Conservation (phyloP, 1,140 invertebrate genomes). For the Bicyclus anynana region DNA sequence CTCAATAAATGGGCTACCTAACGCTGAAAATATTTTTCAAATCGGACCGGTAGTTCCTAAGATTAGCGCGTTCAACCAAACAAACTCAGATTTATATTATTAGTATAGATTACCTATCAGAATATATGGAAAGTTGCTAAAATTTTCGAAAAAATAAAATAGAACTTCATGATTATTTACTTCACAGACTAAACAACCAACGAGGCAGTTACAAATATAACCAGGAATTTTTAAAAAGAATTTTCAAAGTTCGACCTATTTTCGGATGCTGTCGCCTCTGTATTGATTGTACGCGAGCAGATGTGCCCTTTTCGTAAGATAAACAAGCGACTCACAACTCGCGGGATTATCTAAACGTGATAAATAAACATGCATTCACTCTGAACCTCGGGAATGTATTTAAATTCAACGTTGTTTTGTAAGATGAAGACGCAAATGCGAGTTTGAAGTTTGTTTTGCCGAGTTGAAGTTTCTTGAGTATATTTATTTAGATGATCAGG, state of each 20-base stretch:
- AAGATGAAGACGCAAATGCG: not conserved
- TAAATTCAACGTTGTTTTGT: slow-evolving; percentile 17
- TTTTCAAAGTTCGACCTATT: not conserved
- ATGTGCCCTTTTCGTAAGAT: slow-evolving; percentile 7
- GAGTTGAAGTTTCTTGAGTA: not conserved
- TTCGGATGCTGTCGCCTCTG: not conserved
- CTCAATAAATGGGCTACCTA: too few species aligned
- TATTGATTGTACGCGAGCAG: slow-evolving; percentile 1
- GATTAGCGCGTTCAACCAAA: too few species aligned
- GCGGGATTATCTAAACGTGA: slow-evolving; percentile 16
- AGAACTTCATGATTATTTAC: too few species aligned
- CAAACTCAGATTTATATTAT: too few species aligned
- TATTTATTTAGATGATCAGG: not conserved
- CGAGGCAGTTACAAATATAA: not conserved
- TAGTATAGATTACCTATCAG: too few species aligned
- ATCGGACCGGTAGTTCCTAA: too few species aligned
- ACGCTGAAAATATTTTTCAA: too few species aligned
- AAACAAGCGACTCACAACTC: slow-evolving; percentile 11
- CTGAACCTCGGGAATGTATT: slow-evolving; percentile 8
- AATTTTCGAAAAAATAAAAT: too few species aligned
- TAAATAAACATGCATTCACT: slow-evolving; percentile 16
- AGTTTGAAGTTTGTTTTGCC: slow-evolving; percentile 3
- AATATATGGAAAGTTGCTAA: too few species aligned
- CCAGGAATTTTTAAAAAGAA: not conserved
- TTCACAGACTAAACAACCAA: too few species aligned